Conservation (phyloP, 1,140 invertebrate genomes). For the Drosophila saltans region DNA sequence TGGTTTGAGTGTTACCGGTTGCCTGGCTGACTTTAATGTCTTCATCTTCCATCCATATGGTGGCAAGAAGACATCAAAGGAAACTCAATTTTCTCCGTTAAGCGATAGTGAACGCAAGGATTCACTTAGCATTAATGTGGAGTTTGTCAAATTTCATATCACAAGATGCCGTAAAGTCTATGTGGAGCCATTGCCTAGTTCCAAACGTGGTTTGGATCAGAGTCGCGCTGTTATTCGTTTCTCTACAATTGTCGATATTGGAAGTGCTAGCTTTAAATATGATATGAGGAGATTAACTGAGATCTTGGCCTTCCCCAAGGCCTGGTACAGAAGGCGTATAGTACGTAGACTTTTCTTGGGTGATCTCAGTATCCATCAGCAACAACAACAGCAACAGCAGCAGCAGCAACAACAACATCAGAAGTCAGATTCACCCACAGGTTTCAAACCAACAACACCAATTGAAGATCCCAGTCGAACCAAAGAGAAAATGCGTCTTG, state of each 20-base stretch:
- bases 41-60: constrained; percentile 99
- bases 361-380: constrained; percentile 88
- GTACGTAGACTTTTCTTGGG: constrained; percentile 96
- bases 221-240: constrained; percentile 93
- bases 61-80: constrained; percentile 93
- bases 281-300: constrained; percentile 99
- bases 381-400: constrained; percentile 64
- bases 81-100: constrained; percentile 93
- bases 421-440: constrained; percentile 52
- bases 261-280: constrained; percentile 99
- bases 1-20: constrained; percentile 93
- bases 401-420: neutral
- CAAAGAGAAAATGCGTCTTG: constrained; percentile 68
- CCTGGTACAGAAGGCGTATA: constrained; percentile 97
- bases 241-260: constrained; percentile 97
- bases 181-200: constrained; percentile 86
- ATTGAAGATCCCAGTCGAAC: constrained; percentile 51
- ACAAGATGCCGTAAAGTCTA: constrained; percentile 94
- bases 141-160: constrained; percentile 98
- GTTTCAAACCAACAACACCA: constrained; percentile 50
- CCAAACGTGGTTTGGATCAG: constrained; percentile 84
- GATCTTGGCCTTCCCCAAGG: constrained; percentile 98
- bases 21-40: constrained; percentile 97
- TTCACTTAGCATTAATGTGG: constrained; percentile 97
- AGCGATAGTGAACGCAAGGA: constrained; percentile 96